These are phyloP conservation scores for Platichthys stellatus DNA, from an alignment of 2,113 vertebrate species.

Conservation along the genomic window DNA sequence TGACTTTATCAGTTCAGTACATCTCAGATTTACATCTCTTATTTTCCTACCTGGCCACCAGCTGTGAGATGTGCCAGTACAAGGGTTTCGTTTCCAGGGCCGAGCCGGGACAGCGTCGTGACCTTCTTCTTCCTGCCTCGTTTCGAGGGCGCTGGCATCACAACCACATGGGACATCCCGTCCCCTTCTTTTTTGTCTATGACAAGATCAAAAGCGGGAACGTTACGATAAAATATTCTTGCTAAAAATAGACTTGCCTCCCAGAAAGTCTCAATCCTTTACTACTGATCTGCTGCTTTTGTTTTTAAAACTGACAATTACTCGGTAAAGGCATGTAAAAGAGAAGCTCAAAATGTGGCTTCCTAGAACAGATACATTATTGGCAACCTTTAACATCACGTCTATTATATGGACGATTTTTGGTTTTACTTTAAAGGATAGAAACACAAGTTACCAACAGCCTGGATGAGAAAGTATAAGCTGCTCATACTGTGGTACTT, in stretches of 20 bases:
- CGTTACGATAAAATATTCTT: not conserved
- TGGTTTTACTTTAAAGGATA: not conserved
- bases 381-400: not conserved
- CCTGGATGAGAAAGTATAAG: conserved; percentile 7
- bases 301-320: not conserved
- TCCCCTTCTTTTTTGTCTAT: conserved; percentile 91
- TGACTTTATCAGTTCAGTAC: no score
- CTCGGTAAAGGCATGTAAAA: not conserved
- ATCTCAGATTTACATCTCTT: not conserved
- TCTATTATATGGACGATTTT: not conserved
- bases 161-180: conserved; percentile 83
- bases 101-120: conserved; percentile 54
- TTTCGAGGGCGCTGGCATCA: conserved; percentile 81
- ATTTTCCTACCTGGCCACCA: conserved; percentile 75
- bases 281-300: no score
- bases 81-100: conserved; percentile 74
- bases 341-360: no score
- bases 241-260: not conserved
- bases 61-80: conserved; percentile 81
- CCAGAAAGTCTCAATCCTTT: not conserved
- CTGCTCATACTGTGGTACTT: conserved; percentile 10
- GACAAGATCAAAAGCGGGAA: conserved; percentile 29
- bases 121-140: conserved; percentile 82
- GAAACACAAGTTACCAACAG: not conserved
- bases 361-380: not conserved